phyloP scores from a whole-genome alignment of 2,888 invertebrate species.

The Eupithecia subfuscata region DNA sequence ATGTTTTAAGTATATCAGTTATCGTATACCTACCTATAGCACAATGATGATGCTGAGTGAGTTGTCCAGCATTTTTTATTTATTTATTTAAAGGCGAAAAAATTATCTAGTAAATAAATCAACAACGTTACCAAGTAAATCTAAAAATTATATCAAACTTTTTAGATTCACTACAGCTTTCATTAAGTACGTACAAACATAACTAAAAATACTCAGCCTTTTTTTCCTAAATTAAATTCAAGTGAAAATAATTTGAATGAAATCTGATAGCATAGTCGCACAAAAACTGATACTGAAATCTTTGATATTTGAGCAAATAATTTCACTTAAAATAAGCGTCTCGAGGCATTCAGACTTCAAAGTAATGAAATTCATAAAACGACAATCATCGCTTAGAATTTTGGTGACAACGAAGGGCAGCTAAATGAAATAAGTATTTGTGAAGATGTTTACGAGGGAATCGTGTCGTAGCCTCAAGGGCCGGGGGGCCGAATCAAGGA shows the following conservation, averaged over 20 bases:
- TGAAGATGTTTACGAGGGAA: conserved; percentile 46
- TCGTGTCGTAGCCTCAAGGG: conserved; percentile 32
- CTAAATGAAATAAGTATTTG: conserved; percentile 38
- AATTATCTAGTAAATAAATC: neutral
- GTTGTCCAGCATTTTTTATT: too few species aligned
- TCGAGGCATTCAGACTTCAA: conserved; percentile 22
- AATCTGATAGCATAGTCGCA: conserved; percentile 10
- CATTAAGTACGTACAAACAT: neutral
- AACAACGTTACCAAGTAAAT: neutral
- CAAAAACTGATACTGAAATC: conserved; percentile 18
- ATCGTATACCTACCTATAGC: neutral
- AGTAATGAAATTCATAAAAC: conserved; percentile 26
- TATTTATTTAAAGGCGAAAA: neutral
- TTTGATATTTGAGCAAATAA: conserved; percentile 16
- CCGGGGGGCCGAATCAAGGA: neutral
- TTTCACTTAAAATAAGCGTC: conserved; percentile 15
- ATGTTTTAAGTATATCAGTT: too few species aligned
- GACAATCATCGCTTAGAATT: conserved; percentile 17
- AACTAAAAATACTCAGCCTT: neutral
- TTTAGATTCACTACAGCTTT: neutral
- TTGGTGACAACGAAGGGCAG: neutral
- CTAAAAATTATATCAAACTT: neutral
- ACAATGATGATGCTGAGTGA: too few species aligned
- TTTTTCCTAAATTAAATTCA: neutral
- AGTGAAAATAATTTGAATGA: conserved; percentile 8